Percentiles rank a stretch among this genome's conserved stretches.
These are phyloP conservation scores for Crenuchus spilurus DNA, from an alignment of 2,797 vertebrate species.

Conservation along the genomic window DNA sequence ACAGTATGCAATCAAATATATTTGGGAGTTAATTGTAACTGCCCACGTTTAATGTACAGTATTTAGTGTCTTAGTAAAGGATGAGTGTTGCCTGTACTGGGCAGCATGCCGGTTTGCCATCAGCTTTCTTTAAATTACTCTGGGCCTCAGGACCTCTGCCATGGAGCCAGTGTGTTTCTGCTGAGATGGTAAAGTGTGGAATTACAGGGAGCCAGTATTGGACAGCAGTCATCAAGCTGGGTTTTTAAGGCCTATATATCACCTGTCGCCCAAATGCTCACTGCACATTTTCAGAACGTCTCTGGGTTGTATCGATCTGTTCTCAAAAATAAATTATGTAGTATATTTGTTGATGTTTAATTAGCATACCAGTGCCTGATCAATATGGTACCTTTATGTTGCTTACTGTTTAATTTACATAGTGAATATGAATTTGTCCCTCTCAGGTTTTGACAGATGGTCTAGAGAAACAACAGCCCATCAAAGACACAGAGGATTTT, in stretches of 20 bases:
- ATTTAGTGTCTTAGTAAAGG: constrained; percentile 8
- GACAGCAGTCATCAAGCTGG: constrained; percentile 20
- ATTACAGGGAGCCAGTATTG: constrained; percentile 40
- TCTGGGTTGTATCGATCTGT: constrained; percentile 15
- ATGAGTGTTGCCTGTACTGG: constrained; percentile 4
- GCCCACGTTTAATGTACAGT: neutral
- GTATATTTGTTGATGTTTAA: constrained; percentile 23
- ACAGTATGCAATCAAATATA: constrained; percentile 15
- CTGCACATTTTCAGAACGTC: neutral
- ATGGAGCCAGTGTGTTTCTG: constrained; percentile 45
- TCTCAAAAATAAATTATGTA: constrained; percentile 11
- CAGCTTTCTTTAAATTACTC: constrained; percentile 48
- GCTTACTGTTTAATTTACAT: neutral
- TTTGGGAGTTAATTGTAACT: constrained; percentile 24
- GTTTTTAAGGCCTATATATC: constrained; percentile 37
- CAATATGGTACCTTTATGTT: neutral
- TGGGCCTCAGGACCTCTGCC: constrained; percentile 6
- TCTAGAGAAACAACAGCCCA: constrained; percentile 11
- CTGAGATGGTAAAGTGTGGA: constrained; percentile 47
- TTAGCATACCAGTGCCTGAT: neutral
- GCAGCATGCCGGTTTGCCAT: constrained; percentile 9
- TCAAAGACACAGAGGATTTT: constrained; percentile 48
- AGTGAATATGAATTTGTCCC: neutral
- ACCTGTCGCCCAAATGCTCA: constrained; percentile 11
- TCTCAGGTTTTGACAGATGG: constrained; percentile 24